These are phyloP conservation scores for Eristalis tenax DNA, from an alignment of 2,888 invertebrate species.

Conservation along the genomic window DNA sequence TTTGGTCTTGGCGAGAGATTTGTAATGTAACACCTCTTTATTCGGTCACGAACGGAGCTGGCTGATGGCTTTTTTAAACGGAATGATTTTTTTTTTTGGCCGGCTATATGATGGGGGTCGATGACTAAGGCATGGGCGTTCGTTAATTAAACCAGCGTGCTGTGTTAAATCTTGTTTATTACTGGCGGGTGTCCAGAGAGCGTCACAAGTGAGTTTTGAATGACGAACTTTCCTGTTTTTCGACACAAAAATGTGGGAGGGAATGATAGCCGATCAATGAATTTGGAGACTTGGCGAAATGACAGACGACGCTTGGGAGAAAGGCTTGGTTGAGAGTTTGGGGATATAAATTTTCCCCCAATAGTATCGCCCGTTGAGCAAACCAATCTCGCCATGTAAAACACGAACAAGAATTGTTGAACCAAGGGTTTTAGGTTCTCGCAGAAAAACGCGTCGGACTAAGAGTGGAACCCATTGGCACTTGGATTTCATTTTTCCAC, in stretches of 20 bases:
- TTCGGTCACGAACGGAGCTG: neutral
- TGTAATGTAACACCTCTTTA: neutral
- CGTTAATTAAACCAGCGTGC: neutral
- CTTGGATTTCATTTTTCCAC: neutral
- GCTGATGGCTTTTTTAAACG: neutral
- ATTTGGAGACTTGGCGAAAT: neutral
- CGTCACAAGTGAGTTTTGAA: neutral
- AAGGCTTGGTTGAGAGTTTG: too few species aligned
- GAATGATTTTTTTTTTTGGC: neutral
- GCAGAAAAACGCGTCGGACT: neutral
- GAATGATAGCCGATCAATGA: neutral
- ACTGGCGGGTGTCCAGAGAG: neutral
- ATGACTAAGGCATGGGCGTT: neutral
- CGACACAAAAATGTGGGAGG: neutral
- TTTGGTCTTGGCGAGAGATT: conserved; percentile 22
- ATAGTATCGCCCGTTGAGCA: too few species aligned
- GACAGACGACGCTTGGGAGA: too few species aligned
- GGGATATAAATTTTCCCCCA: too few species aligned
- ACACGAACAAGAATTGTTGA: too few species aligned
- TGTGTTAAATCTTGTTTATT: neutral
- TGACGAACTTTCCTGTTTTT: neutral
- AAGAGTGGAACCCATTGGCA: neutral
- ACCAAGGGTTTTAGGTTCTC: too few species aligned
- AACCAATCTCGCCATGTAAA: too few species aligned
- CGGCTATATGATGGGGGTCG: neutral